phyloP scores from a whole-genome alignment of 2,797 vertebrate species.

The Oophaga sylvatica region DNA sequence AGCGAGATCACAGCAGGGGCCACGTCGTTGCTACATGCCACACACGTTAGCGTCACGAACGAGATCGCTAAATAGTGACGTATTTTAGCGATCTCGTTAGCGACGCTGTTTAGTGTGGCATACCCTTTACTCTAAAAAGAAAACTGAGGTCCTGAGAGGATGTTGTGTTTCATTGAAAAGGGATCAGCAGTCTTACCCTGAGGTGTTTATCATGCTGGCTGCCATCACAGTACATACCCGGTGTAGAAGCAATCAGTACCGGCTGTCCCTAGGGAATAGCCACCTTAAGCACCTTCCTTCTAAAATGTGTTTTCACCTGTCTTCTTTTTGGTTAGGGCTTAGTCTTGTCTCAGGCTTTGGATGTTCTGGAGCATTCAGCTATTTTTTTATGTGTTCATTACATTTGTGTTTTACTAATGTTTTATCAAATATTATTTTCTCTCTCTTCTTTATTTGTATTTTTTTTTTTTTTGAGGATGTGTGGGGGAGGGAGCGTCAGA shows the following conservation, averaged over 20 bases:
- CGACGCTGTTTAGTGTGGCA: too few relatives aligned
- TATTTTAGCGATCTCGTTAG: too few relatives aligned
- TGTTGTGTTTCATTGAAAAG: constrained; percentile 26
- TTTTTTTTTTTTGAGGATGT: not conserved
- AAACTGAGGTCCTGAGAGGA: constrained; percentile 18
- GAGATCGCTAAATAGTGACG: too few relatives aligned
- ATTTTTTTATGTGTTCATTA: not conserved
- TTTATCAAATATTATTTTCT: not conserved
- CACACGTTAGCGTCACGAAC: too few relatives aligned
- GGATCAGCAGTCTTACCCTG: constrained; percentile 10
- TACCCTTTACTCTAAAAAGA: not conserved
- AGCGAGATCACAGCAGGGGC: too few relatives aligned
- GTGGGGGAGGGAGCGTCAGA: not conserved
- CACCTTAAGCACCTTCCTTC: not conserved
- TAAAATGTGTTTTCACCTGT: not conserved
- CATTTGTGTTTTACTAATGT: not conserved
- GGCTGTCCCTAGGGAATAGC: not conserved
- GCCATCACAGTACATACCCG: not conserved
- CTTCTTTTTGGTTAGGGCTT: not conserved
- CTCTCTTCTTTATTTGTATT: not conserved
- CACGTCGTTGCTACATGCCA: too few relatives aligned
- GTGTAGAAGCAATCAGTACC: not conserved
- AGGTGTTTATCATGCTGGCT: constrained; percentile 3
- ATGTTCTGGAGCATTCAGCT: not conserved
- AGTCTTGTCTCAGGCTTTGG: not conserved